Percentiles rank a stretch among this genome's conserved stretches.
These are phyloP conservation scores for Dascillus cervinus DNA, from an alignment of 2,888 invertebrate species.

Conservation along the genomic window DNA sequence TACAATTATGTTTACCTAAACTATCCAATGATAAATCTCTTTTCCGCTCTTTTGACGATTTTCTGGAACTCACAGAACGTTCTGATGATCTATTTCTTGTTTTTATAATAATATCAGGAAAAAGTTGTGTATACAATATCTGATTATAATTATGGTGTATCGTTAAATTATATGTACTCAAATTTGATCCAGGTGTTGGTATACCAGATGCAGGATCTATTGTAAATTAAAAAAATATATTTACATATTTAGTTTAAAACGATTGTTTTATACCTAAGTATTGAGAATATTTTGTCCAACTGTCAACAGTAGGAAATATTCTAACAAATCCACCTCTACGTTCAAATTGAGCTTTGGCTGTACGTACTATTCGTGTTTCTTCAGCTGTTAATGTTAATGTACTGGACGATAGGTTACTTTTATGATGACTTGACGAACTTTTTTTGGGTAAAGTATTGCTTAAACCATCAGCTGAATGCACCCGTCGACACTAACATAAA, in stretches of 20 bases:
- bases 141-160: conserved; percentile 70
- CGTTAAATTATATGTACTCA: conserved; percentile 51
- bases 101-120: conserved; percentile 48
- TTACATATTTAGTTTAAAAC: not conserved
- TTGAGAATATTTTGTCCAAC: conserved; percentile 75
- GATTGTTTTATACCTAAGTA: conserved; percentile 54
- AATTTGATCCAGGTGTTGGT: conserved; percentile 57
- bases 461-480: conserved; percentile 66
- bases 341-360: conserved; percentile 70
- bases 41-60: conserved; percentile 25
- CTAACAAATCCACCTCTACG: conserved; percentile 82
- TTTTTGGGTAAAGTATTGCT: conserved; percentile 37
- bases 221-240: conserved; percentile 9
- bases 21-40: conserved; percentile 28
- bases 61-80: conserved; percentile 25
- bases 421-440: conserved; percentile 35
- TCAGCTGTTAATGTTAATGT: conserved; percentile 56
- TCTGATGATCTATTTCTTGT: conserved; percentile 9
- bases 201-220: conserved; percentile 67
- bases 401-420: conserved; percentile 29
- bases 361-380: conserved; percentile 68
- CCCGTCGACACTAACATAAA: conserved; percentile 50
- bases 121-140: conserved; percentile 65
- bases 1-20: conserved; percentile 13
- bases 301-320: conserved; percentile 84